These are phyloP conservation scores for Clarias macrocephalus DNA, from an alignment of 2,113 vertebrate species.

Conservation along the genomic window DNA sequence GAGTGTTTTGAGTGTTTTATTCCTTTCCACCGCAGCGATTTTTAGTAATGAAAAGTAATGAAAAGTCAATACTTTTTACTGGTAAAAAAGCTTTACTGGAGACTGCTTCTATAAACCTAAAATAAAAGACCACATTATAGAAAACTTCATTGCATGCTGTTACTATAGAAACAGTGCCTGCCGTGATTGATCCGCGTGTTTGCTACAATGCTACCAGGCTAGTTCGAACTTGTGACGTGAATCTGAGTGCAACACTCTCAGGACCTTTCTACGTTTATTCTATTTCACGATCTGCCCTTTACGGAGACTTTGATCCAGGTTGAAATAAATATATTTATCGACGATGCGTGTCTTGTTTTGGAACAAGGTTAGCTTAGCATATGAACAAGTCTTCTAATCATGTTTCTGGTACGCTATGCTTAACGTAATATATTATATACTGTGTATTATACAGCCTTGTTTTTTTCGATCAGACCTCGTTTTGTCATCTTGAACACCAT, in stretches of 20 bases:
- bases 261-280: not conserved
- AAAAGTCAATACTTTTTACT: not conserved
- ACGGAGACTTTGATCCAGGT: not conserved
- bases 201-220: not conserved
- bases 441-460: not conserved
- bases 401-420: not conserved
- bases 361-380: not conserved
- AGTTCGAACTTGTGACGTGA: not conserved
- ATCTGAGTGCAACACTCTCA: not conserved
- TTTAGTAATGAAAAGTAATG: no score
- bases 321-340: not conserved
- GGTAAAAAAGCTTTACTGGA: not conserved
- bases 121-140: not conserved
- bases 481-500: not conserved
- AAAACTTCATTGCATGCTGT: not conserved
- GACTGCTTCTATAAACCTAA: not conserved
- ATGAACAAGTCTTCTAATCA: not conserved
- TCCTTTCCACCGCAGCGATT: not conserved
- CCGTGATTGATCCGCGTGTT: not conserved
- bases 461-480: not conserved
- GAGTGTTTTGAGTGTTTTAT: not conserved
- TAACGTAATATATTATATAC: not conserved
- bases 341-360: not conserved
- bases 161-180: not conserved
- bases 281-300: not conserved